Conservation (phyloP, 2,113 vertebrate species). For the Neogale vison region DNA sequence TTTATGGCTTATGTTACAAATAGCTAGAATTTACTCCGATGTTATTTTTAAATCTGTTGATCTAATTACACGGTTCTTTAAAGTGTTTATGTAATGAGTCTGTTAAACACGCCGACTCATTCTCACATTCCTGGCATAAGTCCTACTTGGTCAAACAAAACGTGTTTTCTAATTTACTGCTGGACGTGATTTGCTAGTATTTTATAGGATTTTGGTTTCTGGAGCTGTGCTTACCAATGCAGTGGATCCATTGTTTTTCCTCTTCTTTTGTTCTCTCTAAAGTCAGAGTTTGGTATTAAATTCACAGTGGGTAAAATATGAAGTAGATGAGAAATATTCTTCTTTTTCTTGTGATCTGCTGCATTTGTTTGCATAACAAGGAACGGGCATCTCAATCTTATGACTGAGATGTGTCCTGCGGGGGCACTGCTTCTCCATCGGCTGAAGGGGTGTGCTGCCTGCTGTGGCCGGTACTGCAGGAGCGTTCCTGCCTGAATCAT, state of each 20-base stretch:
- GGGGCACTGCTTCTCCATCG: neutral
- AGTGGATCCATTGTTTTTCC: neutral
- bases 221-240: neutral
- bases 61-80: neutral
- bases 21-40: neutral
- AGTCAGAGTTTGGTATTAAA: neutral
- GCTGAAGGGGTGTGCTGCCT: neutral
- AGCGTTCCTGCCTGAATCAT: neutral
- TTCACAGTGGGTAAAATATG: neutral
- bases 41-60: conserved; percentile 1
- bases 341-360: neutral
- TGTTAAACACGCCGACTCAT: neutral
- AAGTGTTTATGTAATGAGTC: neutral
- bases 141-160: neutral
- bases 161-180: neutral
- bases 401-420: neutral
- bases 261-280: neutral
- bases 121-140: neutral
- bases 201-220: neutral
- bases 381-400: neutral
- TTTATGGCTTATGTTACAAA: neutral
- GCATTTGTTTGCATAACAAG: neutral
- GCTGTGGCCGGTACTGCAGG: rapidly evolving
- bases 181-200: neutral
- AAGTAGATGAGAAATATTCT: neutral